Evolutionary conservation across 92 coral and sea anemone species (phyloP).

Genomic region (Paragorgia papillata): DNA sequence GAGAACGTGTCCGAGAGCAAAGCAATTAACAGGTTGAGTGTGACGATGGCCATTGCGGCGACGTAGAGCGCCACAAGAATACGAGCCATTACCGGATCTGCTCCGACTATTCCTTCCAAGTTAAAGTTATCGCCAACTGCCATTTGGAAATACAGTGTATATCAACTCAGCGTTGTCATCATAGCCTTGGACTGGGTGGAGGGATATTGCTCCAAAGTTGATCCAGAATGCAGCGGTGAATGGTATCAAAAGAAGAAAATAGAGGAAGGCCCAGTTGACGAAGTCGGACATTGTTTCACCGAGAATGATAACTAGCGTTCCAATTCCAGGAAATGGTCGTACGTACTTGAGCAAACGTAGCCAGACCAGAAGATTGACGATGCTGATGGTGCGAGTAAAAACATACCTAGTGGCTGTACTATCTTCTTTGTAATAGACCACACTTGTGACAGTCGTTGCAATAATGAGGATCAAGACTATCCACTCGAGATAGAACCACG

Average conservation of each 20-base stretch:
- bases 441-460: constrained; percentile 61
- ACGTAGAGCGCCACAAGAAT: constrained; percentile 90
- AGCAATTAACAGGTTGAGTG: constrained; percentile 89
- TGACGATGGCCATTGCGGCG: constrained; percentile 76
- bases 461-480: constrained; percentile 70
- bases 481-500: constrained; percentile 97
- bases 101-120: constrained; percentile 72
- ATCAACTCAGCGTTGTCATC: constrained; percentile 62
- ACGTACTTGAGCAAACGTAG: constrained; percentile 83
- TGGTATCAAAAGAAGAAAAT: constrained; percentile 78
- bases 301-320: constrained; percentile 91
- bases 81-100: constrained; percentile 87
- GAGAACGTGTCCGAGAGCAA: constrained; percentile 93
- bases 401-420: constrained; percentile 50
- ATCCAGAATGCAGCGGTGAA: constrained; percentile 99
- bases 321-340: constrained; percentile 88
- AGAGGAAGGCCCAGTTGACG: constrained; percentile 82
- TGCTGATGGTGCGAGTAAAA: constrained; percentile 52
- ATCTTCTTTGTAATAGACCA: constrained; percentile 30
- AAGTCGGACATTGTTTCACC: constrained; percentile 79
- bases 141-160: constrained; percentile 91
- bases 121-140: constrained; percentile 94
- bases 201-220: constrained; percentile 68
- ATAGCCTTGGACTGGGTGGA: constrained; percentile 72
- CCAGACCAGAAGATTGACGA: constrained; percentile 78